These are phyloP conservation scores for Actenoides lindsayi DNA, from an alignment of 2,113 vertebrate species.

Conservation along the genomic window DNA sequence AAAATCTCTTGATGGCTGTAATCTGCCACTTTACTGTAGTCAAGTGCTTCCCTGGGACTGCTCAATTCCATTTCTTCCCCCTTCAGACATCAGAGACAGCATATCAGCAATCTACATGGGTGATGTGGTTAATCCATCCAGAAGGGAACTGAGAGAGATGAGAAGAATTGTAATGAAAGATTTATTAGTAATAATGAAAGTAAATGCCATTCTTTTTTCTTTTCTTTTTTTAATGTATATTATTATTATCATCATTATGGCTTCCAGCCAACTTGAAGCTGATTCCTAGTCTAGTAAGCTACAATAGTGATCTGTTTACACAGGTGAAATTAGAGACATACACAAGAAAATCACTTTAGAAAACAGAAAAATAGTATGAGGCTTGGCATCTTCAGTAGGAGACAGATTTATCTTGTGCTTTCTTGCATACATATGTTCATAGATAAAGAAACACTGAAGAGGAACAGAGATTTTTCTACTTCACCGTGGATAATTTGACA, in stretches of 20 bases:
- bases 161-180: slow-evolving; percentile 14
- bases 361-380: not conserved
- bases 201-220: not conserved
- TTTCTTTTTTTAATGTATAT: too few species aligned
- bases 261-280: not conserved
- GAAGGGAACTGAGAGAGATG: not conserved
- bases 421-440: not conserved
- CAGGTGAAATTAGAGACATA: not conserved
- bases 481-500: not conserved
- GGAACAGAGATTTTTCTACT: not conserved
- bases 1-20: not conserved
- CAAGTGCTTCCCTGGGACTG: not conserved
- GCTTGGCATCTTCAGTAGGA: not conserved
- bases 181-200: slow-evolving; percentile 20
- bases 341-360: not conserved
- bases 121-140: not conserved
- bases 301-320: not conserved
- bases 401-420: not conserved
- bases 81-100: not conserved
- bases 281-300: not conserved
- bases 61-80: not conserved
- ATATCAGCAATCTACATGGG: not conserved
- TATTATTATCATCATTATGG: not conserved
- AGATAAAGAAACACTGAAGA: not conserved
- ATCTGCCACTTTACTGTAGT: not conserved